phyloP scores from a whole-genome alignment of 2,113 vertebrate species.

The Mesocricetus auratus region DNA sequence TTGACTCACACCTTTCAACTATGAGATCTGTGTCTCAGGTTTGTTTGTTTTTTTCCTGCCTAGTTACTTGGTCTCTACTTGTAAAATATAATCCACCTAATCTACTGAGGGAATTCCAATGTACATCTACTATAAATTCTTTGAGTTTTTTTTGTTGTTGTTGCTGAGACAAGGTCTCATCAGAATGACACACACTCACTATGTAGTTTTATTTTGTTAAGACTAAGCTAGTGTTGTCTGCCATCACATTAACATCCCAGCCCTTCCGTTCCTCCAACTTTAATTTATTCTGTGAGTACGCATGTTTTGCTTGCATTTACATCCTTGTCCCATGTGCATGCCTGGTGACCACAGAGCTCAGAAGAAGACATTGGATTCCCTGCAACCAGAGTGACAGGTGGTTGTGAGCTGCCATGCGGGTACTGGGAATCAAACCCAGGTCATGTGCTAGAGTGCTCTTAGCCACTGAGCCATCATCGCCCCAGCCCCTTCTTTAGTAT shows the following conservation, averaged over 20 bases:
- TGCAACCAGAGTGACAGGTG: too few relatives aligned
- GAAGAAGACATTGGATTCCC: too few relatives aligned
- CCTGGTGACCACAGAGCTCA: neutral
- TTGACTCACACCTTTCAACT: neutral
- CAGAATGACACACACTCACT: neutral
- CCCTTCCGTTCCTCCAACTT: neutral
- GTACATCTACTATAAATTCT: neutral
- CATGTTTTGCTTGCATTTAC: neutral
- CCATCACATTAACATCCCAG: neutral
- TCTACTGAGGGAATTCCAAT: neutral
- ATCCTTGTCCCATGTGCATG: neutral
- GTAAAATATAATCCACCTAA: slow-evolving; percentile 23
- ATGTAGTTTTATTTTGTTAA: neutral
- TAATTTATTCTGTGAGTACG: neutral
- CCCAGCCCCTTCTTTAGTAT: too few relatives aligned
- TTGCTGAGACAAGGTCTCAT: neutral
- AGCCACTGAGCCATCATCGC: too few relatives aligned
- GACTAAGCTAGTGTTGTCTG: neutral
- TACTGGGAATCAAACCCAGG: too few relatives aligned
- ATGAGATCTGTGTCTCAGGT: neutral
- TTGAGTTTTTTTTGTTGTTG: neutral
- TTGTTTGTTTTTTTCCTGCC: neutral
- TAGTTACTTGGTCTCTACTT: neutral
- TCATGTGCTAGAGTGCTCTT: too few relatives aligned
- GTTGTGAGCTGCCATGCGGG: too few relatives aligned